Percentiles rank a stretch among this genome's conserved stretches.
Evolutionary conservation across 2,888 invertebrate species (phyloP).

Genomic region (Volucella inanis): DNA sequence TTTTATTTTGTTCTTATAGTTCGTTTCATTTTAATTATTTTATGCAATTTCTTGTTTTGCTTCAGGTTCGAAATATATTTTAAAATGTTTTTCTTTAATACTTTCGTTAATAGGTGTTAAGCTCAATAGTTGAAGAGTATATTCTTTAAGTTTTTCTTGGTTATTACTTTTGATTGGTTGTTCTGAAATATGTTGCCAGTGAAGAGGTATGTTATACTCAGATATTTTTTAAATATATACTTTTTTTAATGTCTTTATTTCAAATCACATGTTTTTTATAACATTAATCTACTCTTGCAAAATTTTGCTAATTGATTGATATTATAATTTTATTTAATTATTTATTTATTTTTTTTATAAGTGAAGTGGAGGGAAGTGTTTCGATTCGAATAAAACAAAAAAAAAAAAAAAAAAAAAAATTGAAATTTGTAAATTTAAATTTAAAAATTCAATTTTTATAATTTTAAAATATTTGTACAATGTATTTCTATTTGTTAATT

Average conservation of each 20-base stretch:
- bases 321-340: neutral
- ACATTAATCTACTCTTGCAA: constrained; percentile 11
- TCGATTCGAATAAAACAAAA: neutral
- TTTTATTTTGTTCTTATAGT: constrained; percentile 17
- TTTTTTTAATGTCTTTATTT: constrained; percentile 47
- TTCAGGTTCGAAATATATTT: constrained; percentile 34
- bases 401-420: neutral
- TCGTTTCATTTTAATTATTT: constrained; percentile 49
- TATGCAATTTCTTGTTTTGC: constrained; percentile 10
- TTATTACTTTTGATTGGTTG: constrained; percentile 50
- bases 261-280: constrained; percentile 42
- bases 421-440: neutral
- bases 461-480: too few relatives aligned
- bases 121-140: constrained; percentile 67
- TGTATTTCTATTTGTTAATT: too few relatives aligned
- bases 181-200: constrained; percentile 55
- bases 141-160: constrained; percentile 28
- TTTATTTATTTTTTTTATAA: neutral
- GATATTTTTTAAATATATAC: constrained; percentile 10
- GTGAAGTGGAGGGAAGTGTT: constrained; percentile 37
- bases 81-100: constrained; percentile 12
- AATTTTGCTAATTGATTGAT: constrained; percentile 23
- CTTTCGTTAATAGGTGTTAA: constrained; percentile 60
- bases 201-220: constrained; percentile 38
- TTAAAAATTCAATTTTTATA: too few relatives aligned